Evolutionary conservation across 2,888 invertebrate genomes (phyloP), one percentile per base, ranked within the genome.

Genomic region (Acleris literana): DNA sequence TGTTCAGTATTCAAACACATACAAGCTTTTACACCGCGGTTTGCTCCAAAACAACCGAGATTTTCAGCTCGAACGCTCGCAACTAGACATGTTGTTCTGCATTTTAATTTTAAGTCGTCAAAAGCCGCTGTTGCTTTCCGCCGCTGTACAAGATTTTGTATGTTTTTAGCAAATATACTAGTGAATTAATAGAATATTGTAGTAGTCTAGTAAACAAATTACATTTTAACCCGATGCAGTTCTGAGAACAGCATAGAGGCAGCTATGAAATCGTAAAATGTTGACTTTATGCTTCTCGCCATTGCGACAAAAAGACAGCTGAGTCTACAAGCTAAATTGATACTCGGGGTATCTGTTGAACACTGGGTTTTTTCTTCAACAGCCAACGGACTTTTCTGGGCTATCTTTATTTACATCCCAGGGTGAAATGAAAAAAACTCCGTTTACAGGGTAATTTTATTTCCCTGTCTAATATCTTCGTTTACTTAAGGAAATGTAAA

Each of bases 1-100:
- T 83, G 80, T 83, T 84, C 78, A 85, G 85, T 87, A 85, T 87
- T 89, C 88, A 89, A 88, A 85, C 83, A 83, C 78, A 64, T 52
- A 65, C 60, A 64, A 64, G 58, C 53, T 52, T 61, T 64, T 65
- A 64, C 52, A 48, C 63, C 64, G 53, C 46, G 60, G 64, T 25
- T 61, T 52, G 60, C 63, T 52, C 44, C 51, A 22, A 39, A 65
- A 60, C 55, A 61, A 17, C 51, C 56, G 16, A 46, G 51, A 52
- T 66, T 56, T 66, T 61, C 55, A 63, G 54, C 54, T 57, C 17
- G 17, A 55, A 64, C 53, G 20, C 51, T 20, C 22, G 17, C 49
- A 20, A 51, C 58, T 68, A 44, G 49, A 51, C 33, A 29, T 20
- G 33, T 54, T 51, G 64, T 51, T 43, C 64, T 58, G 63, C 54